Evolutionary conservation across 1,140 invertebrate genomes (phyloP), one percentile per base, ranked within the genome.

Genomic region (Hesperophylax magnus): DNA sequence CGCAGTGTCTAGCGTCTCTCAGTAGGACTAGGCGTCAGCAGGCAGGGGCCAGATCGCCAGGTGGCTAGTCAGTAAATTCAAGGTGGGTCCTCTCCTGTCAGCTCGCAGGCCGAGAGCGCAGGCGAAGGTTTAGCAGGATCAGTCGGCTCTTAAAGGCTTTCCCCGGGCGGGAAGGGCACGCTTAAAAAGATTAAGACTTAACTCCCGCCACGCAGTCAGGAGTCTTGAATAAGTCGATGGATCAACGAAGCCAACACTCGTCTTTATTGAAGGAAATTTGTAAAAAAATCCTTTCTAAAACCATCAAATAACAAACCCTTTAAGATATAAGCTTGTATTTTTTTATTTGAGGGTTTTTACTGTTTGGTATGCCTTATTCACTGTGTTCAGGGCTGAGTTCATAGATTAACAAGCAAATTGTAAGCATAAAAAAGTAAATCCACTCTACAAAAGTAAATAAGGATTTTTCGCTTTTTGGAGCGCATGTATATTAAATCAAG

Each of bases 101-200:
- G 63, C 54, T 65, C 61, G 34, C 54, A 24, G 71, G 71, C 34
- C 47, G 22, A 22, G 31, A 47, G 31, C 58, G 27, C 22, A 72
- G 39, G 67, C 17, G 4, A 60, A 75, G 54, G 39, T 60, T 52
- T 74, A 54, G 47, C 71, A 52, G 82, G 82, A 84, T 84, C 82
- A 83, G 76, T 14, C n/a, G 20, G 77, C 72, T 77, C 79, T 83
- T 80, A 79, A 75, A 81, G 82, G 79, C 71, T 77, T 79, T 77
- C 61, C 65, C 31, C 56, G 65, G 22, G 58, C 82, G 77, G 79
- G 75, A 78, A 78, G 74, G 76, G 71, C 54, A 61, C 79, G 69
- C 80, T 81, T 81, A 81, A 81, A 81, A 81, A 83, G 82, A 83
- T 83, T 83, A 83, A 71, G 67, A 71, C 67, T 71, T 71, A 71